Percentiles rank a stretch among this genome's conserved stretches.
Conservation (phyloP, 2,797 vertebrate genomes). For the Coregonus ussuriensis region DNA sequence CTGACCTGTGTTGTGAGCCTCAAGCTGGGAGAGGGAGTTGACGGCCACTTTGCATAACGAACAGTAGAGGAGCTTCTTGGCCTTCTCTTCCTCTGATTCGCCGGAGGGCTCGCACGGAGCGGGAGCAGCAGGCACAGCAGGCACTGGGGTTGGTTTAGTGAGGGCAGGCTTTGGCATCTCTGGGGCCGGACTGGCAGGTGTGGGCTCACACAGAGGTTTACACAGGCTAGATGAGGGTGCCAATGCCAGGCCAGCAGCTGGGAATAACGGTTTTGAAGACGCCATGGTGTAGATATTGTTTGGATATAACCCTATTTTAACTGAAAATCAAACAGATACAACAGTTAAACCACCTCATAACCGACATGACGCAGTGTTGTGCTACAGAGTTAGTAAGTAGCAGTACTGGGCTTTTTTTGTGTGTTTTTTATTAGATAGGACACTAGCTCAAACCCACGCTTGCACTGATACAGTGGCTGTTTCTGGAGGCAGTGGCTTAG, state of each 20-base stretch:
- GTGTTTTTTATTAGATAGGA: neutral
- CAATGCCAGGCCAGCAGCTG: neutral
- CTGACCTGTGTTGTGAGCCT: conserved; percentile 89
- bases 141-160: neutral
- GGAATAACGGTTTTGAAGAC: neutral
- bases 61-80: conserved; percentile 83
- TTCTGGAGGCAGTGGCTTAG: neutral
- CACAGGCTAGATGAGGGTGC: neutral
- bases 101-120: neutral
- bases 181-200: conserved; percentile 61
- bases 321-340: neutral
- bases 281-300: neutral
- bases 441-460: neutral
- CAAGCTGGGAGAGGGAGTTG: conserved; percentile 75
- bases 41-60: conserved; percentile 85
- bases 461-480: neutral
- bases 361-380: neutral
- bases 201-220: conserved; percentile 58
- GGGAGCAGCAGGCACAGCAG: neutral
- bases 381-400: neutral
- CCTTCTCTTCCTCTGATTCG: neutral
- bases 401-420: neutral
- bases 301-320: neutral
- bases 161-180: conserved; percentile 73
- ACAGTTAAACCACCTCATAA: neutral